These are phyloP conservation scores for Ganaspis sp. DNA, from an alignment of 1,140 invertebrate genomes.

Conservation along the genomic window DNA sequence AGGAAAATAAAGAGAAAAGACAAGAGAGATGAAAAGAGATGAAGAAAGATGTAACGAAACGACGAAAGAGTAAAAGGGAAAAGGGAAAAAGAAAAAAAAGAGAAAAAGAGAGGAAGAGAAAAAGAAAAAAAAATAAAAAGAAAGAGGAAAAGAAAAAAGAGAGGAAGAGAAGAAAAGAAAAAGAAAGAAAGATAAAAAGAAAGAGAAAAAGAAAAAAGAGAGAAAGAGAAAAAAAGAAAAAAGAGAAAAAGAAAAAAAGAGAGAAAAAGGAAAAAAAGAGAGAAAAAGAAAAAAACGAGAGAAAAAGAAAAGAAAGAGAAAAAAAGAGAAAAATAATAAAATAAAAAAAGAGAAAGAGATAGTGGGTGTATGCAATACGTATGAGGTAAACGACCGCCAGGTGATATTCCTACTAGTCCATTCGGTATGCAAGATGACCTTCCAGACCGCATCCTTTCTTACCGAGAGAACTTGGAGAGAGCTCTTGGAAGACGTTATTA, in stretches of 20 bases:
- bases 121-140: conserved; percentile 30
- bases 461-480: conserved; percentile 14
- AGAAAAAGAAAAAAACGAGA: conserved; percentile 40
- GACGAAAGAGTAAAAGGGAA: conserved; percentile 38
- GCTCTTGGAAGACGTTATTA: conserved; percentile 1
- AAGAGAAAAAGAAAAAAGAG: conserved; percentile 40
- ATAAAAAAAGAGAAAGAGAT: conserved; percentile 28
- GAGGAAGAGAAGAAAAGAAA: conserved; percentile 31
- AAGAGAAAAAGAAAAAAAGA: conserved; percentile 30
- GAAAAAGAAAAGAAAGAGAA: conserved; percentile 17
- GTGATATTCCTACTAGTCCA: conserved; percentile 60
- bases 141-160: conserved; percentile 38
- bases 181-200: conserved; percentile 41
- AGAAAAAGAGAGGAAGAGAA: conserved; percentile 25
- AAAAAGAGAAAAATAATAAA: conserved; percentile 29
- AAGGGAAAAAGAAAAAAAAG: conserved; percentile 24
- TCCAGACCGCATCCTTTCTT: conserved; percentile 53
- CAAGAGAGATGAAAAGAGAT: conserved; percentile 32
- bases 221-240: conserved; percentile 33
- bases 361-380: conserved; percentile 58
- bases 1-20: conserved; percentile 46
- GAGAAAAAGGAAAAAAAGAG: neutral
- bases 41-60: too few species aligned
- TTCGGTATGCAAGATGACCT: conserved; percentile 63
- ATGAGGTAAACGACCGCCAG: conserved; percentile 48